phyloP scores from a whole-genome alignment of 2,888 invertebrate species.

The Eurytoma adleriae region DNA sequence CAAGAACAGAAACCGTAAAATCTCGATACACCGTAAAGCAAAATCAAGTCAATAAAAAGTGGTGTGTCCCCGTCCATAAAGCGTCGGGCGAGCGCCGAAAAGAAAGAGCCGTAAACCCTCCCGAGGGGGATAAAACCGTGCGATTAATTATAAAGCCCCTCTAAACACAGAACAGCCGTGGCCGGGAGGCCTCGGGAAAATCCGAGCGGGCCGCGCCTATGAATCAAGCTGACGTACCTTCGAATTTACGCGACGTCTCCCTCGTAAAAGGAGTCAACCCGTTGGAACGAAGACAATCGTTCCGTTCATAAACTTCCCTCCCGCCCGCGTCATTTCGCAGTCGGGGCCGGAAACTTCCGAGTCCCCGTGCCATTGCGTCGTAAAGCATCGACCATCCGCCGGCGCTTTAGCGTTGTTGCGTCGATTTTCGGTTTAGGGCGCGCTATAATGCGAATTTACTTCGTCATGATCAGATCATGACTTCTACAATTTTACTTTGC shows the following conservation, averaged over 20 bases:
- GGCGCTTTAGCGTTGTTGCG: neutral
- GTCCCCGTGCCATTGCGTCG: constrained; percentile 13
- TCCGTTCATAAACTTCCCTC: constrained; percentile 42
- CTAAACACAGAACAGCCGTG: constrained; percentile 36
- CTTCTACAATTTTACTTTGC: no score
- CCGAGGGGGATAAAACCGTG: constrained; percentile 8
- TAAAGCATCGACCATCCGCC: constrained; percentile 32
- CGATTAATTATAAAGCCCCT: constrained; percentile 37
- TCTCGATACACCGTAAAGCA: no score
- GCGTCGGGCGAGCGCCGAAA: no score
- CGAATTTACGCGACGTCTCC: constrained; percentile 31
- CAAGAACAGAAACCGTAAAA: no score
- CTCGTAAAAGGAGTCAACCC: constrained; percentile 10
- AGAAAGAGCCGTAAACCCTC: no score
- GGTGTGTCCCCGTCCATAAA: no score
- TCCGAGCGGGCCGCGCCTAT: constrained; percentile 8
- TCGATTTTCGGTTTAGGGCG: no score
- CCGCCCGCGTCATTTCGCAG: constrained; percentile 36
- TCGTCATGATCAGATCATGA: no score
- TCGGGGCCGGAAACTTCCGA: constrained; percentile 21
- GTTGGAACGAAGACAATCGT: constrained; percentile 39
- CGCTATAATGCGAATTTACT: no score
- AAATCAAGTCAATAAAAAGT: no score
- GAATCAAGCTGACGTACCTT: constrained; percentile 53
- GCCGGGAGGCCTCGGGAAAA: neutral